A percentile compares a stretch with the other conserved stretches of the same genome.
Evolutionary conservation across 2,797 vertebrate genomes (phyloP).

Genomic region (Acestrorhynchus altus): DNA sequence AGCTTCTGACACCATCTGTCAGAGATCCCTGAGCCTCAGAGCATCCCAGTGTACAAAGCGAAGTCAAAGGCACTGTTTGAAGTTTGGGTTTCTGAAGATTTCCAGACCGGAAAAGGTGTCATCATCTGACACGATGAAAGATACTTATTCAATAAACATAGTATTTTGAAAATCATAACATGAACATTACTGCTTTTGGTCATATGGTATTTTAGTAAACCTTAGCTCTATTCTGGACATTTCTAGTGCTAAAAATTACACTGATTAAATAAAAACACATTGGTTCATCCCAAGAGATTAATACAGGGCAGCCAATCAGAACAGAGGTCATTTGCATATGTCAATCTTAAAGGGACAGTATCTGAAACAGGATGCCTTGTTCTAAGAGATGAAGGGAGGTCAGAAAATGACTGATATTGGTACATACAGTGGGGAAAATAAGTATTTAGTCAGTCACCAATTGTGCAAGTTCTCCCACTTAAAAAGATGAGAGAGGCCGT

Average conservation of each 20-base stretch:
- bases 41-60: not conserved
- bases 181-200: not conserved
- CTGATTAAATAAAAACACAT: too few species aligned
- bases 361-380: not conserved
- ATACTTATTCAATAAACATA: not conserved
- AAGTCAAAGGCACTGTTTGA: not conserved
- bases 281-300: too few species aligned
- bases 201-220: not conserved
- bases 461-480: too few species aligned
- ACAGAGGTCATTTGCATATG: not conserved
- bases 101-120: not conserved
- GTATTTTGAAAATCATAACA: not conserved
- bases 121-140: not conserved
- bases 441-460: too few species aligned
- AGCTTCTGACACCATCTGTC: not conserved
- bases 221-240: too few species aligned
- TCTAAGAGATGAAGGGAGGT: not conserved
- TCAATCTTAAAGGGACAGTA: not conserved
- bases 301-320: too few species aligned
- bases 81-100: not conserved
- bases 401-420: not conserved
- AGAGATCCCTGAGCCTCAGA: constrained; percentile 5
- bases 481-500: too few species aligned
- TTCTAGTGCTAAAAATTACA: too few species aligned
- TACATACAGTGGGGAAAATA: too few species aligned